These are phyloP conservation scores for Denticeps clupeoides DNA, from an alignment of 2,797 vertebrate species.

Conservation along the genomic window DNA sequence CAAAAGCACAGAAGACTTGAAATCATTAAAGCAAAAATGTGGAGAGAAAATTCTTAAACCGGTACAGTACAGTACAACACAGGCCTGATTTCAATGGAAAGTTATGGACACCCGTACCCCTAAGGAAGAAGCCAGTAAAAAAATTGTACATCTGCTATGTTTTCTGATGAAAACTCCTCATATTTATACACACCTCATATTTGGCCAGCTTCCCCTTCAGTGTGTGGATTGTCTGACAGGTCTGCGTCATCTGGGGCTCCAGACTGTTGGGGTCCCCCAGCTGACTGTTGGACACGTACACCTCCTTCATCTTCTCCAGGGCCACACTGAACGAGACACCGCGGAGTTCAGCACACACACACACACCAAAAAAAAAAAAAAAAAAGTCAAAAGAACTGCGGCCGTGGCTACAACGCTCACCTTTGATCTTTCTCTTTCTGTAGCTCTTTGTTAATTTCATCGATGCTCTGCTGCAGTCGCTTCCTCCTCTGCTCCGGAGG, in stretches of 20 bases:
- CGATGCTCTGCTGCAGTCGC: constrained; percentile 80
- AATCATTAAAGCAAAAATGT: too few species aligned
- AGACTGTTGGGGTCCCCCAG: constrained; percentile 85
- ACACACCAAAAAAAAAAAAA: too few species aligned
- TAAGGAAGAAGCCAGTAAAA: too few species aligned
- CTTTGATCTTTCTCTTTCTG: constrained; percentile 85
- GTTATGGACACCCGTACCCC: too few species aligned
- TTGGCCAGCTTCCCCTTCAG: constrained; percentile 78
- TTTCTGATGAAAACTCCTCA: too few species aligned
- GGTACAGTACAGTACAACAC: too few species aligned
- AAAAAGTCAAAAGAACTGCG: neutral
- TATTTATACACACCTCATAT: constrained; percentile 81
- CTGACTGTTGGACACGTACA: constrained; percentile 84
- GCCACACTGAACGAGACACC: constrained; percentile 63
- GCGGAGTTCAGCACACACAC: neutral
- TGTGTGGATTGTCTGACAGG: constrained; percentile 69
- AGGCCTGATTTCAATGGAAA: too few species aligned
- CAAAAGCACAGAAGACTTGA: too few species aligned
- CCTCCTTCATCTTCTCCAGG: constrained; percentile 92
- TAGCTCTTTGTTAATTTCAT: constrained; percentile 80
- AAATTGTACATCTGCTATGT: too few species aligned
- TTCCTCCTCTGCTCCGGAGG: constrained; percentile 88
- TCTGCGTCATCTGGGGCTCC: constrained; percentile 83
- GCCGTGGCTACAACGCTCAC: constrained; percentile 41
- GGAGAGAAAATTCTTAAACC: too few species aligned